Evolutionary conservation across 2,113 vertebrate genomes (phyloP).

Genomic region (Corvus hawaiiensis): DNA sequence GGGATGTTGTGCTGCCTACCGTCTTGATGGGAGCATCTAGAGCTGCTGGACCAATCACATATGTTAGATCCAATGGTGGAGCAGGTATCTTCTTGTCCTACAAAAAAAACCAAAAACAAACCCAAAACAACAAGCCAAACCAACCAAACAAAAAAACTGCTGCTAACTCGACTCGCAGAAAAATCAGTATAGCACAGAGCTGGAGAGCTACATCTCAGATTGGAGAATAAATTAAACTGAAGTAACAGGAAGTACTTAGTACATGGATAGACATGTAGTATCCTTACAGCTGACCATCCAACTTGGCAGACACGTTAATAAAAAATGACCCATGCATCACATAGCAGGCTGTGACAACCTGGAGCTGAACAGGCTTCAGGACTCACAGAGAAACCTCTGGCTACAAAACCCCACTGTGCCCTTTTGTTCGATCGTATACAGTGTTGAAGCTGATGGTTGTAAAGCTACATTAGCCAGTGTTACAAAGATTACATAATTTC

Average conservation of each 20-base stretch:
- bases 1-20: slow-evolving; percentile 19
- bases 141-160: background rate
- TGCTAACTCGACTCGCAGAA: background rate
- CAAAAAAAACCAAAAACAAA: background rate
- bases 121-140: background rate
- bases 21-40: background rate
- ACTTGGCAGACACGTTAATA: background rate
- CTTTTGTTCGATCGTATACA: background rate
- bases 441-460: background rate
- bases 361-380: background rate
- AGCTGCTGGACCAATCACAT: slow-evolving; percentile 23
- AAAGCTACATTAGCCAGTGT: slow-evolving; percentile 17
- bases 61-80: background rate
- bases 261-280: background rate
- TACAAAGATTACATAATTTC: slow-evolving; percentile 39
- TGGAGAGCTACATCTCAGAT: background rate
- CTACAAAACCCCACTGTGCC: background rate
- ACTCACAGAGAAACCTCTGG: background rate
- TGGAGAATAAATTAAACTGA: slow-evolving; percentile 53
- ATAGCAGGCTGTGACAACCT: background rate
- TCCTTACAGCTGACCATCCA: background rate
- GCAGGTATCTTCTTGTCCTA: slow-evolving; percentile 5
- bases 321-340: background rate
- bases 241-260: background rate
- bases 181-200: background rate